These are phyloP conservation scores for Lepidothrix coronata DNA, from an alignment of 2,113 vertebrate species.

Conservation along the genomic window DNA sequence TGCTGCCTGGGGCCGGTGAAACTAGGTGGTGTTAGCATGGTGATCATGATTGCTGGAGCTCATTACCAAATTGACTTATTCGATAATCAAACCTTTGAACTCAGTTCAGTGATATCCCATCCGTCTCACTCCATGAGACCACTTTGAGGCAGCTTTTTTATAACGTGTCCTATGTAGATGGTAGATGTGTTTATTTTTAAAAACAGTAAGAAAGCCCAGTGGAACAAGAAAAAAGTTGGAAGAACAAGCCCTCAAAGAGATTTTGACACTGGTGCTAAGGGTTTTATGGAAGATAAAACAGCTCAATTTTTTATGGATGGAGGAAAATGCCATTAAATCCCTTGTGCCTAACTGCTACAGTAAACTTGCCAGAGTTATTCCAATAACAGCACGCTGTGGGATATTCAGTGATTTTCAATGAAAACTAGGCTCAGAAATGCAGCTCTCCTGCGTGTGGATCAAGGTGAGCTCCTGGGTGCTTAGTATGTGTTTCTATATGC, in stretches of 20 bases:
- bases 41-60: not conserved
- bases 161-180: not conserved
- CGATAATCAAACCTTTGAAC: not conserved
- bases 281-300: not conserved
- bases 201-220: not conserved
- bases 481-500: not conserved
- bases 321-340: constrained; percentile 1
- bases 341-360: not conserved
- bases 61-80: not conserved
- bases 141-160: not conserved
- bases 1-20: not conserved
- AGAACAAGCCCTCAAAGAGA: not conserved
- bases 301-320: not conserved
- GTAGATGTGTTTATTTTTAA: not conserved
- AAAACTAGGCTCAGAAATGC: not conserved
- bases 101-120: not conserved
- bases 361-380: not conserved
- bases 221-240: not conserved
- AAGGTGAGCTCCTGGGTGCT: not conserved
- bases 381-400: accelerated
- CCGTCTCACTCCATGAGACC: not conserved
- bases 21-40: not conserved
- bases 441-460: accelerated
- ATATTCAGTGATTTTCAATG: not conserved
- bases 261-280: not conserved